Base-by-base conservation (phyloP, 1,140 invertebrate genomes). In the Cepaea nemoralis region DNA sequence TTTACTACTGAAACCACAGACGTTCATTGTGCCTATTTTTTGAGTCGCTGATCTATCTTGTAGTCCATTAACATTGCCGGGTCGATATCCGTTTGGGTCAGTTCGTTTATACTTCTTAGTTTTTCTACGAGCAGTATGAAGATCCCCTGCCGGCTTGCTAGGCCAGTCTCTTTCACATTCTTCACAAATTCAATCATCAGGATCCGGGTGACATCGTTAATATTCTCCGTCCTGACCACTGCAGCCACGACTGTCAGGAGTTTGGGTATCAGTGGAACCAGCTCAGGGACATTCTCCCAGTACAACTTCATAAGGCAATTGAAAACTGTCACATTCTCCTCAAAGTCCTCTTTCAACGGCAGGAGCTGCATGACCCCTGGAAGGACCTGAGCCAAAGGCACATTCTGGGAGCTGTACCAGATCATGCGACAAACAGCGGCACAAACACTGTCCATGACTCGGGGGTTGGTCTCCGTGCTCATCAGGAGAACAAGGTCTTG, bases 361-460 rank as follows among this genome's bases (percentile, higher is more conserved):
- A 96, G 88, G 88, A 94, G 93, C 82, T 94, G 91, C 0, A 96
- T 89, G 69, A 95, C 94, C 31, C 94, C 94, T 16, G 95, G 94
- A 73, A 96, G 93, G 0, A 96, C 94, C 71, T 81, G 80, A 37
- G 80, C 92, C 12, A 96, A 84, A 22, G 95, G 95, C 42, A 96
- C 89, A 81, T 91, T 92, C 31, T 87, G 86, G 33, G 92, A 88
- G 91, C 95, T 95, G 0, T 93, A 93, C 27, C 94, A 91, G 48
- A 96, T 95, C 76, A 96, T 92, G 59, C 95, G 93, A 31, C 95
- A 94, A 50, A 95, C 92, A 27, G 95, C 95, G 78, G 95, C 95
- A 89, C 95, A 95, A 80, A 96, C 94, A 87, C 96, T 96, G 86
- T 96, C 95, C 39, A 95, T 88, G 0, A 94, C 94, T 39, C 94